Evolutionary conservation across 2,113 vertebrate species (phyloP).

Genomic region (Micromys minutus): DNA sequence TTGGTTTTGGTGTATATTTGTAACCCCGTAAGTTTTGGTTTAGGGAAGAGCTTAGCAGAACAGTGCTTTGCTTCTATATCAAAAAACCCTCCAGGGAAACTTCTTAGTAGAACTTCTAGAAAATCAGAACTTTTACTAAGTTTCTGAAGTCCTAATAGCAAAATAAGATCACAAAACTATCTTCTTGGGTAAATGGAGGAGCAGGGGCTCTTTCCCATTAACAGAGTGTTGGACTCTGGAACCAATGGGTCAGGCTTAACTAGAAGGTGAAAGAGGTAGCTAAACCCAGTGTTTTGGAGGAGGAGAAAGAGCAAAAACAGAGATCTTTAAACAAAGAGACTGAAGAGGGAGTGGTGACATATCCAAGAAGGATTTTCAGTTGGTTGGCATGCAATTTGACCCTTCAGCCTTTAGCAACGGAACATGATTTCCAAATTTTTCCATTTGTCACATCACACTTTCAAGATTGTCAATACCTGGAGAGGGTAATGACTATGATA

Average conservation of each 20-base stretch:
- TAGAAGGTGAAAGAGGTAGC: not conserved
- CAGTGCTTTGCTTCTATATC: not conserved
- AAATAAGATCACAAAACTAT: not conserved
- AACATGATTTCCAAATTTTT: not conserved
- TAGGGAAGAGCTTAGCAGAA: not conserved
- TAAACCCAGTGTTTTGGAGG: not conserved
- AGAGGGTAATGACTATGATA: not conserved
- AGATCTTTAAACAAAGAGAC: not conserved
- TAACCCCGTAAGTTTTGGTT: not conserved
- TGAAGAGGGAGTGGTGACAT: not conserved
- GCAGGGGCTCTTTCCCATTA: not conserved
- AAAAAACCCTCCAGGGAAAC: not conserved
- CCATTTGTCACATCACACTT: not conserved
- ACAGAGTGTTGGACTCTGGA: not conserved
- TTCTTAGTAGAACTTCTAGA: not conserved
- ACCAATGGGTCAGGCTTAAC: not conserved
- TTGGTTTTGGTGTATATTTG: not conserved
- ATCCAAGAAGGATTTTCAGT: not conserved
- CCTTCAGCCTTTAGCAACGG: not conserved
- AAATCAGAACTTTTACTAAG: not conserved
- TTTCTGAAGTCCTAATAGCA: not conserved
- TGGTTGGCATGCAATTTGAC: not conserved
- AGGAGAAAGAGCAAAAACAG: not conserved
- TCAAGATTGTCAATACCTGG: not conserved
- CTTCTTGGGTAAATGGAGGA: not conserved